Conservation (phyloP, 2,888 invertebrate species). For the Margaritifera margaritifera region DNA sequence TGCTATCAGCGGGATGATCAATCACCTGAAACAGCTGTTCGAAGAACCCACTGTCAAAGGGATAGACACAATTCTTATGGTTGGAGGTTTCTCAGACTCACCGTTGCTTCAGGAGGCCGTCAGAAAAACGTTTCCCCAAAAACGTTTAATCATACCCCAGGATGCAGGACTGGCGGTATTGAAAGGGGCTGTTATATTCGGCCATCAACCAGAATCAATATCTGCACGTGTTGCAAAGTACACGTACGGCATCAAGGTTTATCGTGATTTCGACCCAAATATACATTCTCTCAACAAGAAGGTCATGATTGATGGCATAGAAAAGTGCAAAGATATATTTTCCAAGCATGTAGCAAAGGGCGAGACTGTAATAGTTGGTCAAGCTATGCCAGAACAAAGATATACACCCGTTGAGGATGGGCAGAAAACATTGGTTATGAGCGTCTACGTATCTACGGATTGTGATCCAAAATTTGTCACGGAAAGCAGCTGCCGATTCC, state of each 20-base stretch:
- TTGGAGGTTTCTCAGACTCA: slow-evolving; percentile 28
- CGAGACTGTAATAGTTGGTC: slow-evolving; percentile 21
- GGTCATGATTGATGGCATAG: slow-evolving; percentile 16
- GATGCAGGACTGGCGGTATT: slow-evolving; percentile 21
- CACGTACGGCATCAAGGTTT: slow-evolving; percentile 13
- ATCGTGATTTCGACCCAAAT: slow-evolving; percentile 6
- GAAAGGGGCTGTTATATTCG: slow-evolving; percentile 22
- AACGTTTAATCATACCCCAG: slow-evolving; percentile 21
- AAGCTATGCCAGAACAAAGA: slow-evolving; percentile 16
- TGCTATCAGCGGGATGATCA: slow-evolving; percentile 10
- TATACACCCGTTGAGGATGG: slow-evolving; percentile 10
- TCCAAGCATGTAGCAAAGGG: slow-evolving; percentile 24
- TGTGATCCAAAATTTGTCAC: slow-evolving; percentile 8
- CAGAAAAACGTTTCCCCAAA: slow-evolving; percentile 5
- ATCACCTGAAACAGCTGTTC: slow-evolving; percentile 13
- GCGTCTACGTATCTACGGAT: slow-evolving; percentile 16
- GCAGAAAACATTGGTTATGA: slow-evolving; percentile 19
- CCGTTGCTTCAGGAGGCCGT: slow-evolving; percentile 15
- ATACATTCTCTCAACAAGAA: slow-evolving; percentile 18
- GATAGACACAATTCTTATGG: slow-evolving; percentile 18
- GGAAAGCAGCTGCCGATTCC: slow-evolving; percentile 9
- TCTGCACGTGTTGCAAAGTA: slow-evolving; percentile 11
- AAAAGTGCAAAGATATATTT: slow-evolving; percentile 25
- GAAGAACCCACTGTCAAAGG: slow-evolving; percentile 7
- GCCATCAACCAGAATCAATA: slow-evolving; percentile 11